Conservation (phyloP, 1,140 invertebrate species). For the Lepidurus couesii region DNA sequence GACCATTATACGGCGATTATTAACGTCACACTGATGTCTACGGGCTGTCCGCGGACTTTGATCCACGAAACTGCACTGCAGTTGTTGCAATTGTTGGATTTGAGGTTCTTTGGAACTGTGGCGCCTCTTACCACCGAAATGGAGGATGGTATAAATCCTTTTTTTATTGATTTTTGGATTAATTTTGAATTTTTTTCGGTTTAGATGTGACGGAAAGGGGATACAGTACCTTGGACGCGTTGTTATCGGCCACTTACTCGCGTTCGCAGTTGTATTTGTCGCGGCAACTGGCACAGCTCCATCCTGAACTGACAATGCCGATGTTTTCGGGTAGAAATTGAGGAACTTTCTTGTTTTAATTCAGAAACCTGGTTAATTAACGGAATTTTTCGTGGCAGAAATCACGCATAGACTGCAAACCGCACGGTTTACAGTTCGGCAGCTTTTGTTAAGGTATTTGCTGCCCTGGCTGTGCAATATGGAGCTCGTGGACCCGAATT, state of each 20-base stretch:
- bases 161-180: neutral
- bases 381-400: slow-evolving; percentile 56
- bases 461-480: slow-evolving; percentile 98
- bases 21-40: slow-evolving; percentile 92
- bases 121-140: slow-evolving; percentile 53
- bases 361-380: neutral
- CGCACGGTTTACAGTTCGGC: slow-evolving; percentile 81
- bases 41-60: slow-evolving; percentile 82
- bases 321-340: slow-evolving; percentile 90
- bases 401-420: slow-evolving; percentile 94
- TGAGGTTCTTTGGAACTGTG: slow-evolving; percentile 85
- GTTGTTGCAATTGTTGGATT: slow-evolving; percentile 87
- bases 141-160: neutral
- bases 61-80: slow-evolving; percentile 90
- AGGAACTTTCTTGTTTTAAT: neutral
- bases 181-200: neutral
- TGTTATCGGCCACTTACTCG: slow-evolving; percentile 80
- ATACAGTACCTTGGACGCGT: slow-evolving; percentile 63
- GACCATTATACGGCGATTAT: slow-evolving; percentile 97
- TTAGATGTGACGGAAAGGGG: slow-evolving; percentile 29
- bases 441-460: slow-evolving; percentile 82
- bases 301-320: slow-evolving; percentile 96
- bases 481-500: slow-evolving; percentile 93
- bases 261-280: slow-evolving; percentile 87
- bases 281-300: slow-evolving; percentile 81